Base-by-base conservation (phyloP, 2,888 invertebrate species). In the Salticus scenicus region DNA sequence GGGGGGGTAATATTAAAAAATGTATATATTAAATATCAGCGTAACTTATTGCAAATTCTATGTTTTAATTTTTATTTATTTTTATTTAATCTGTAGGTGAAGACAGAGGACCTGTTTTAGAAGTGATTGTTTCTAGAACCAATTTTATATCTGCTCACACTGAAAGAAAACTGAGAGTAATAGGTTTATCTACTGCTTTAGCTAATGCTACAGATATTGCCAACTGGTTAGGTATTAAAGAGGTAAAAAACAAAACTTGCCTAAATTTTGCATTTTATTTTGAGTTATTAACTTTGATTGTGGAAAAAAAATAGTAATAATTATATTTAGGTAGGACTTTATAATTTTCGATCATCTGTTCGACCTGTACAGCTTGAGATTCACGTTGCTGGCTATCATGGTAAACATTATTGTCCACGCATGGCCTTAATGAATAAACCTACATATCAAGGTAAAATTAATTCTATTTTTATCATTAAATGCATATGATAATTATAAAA, bases 381-480 rank as follows among this genome's bases (percentile, higher is more conserved):
- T 14, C 98, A 98, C 90, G 97, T 98, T 89, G 94, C 95, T 72
- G 99, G 99, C 0, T 99, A 97, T 91, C 96, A 98, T 0, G 99
- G 98, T 2, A 97, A 98, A 88, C 98, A 99, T 91, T 99, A 99
- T 92, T 99, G 99, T 90, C 99, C 99, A 0, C 94, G 99, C 70
- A 99, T 99, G 99, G 95, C 98, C 87, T 96, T 98, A 0, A 99
- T 99, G 99, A 99, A 99, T 92, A 96, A 98, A 90, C 99, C 99
- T 0, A 95, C 97, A 0, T 99, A 96, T 92, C 97, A 97, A 91
- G 97, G 93, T 92, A 24, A 24, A 24, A n/a, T n/a, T n/a, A n/a
- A n/a, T n/a, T n/a, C n/a, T n/a, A n/a, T n/a, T n/a, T n/a, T n/a
- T n/a, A n/a, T n/a, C n/a, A n/a, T n/a, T n/a, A n/a, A n/a, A n/a